A percentile compares a stretch with the other conserved stretches of the same genome.
These are phyloP conservation scores for Leucoraja erinaceus DNA, from an alignment of 2,113 vertebrate species.

Conservation along the genomic window DNA sequence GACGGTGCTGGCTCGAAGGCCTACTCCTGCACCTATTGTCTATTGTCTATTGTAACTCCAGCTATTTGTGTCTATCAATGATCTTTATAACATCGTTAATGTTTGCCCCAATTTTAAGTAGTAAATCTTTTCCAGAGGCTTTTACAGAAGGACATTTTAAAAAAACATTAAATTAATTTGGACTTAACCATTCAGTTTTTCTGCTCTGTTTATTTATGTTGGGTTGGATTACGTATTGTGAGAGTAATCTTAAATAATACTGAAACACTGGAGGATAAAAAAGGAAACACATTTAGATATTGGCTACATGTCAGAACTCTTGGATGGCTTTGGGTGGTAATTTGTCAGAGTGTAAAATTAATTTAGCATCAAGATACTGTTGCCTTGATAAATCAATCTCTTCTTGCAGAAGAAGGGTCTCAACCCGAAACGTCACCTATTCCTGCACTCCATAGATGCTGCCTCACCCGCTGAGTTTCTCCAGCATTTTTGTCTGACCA, in stretches of 20 bases:
- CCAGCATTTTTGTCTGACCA: too few species aligned
- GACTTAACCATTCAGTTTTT: background rate
- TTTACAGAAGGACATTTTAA: background rate
- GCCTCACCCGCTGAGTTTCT: too few species aligned
- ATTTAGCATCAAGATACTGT: background rate
- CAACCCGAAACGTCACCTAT: too few species aligned
- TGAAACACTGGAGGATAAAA: too few species aligned
- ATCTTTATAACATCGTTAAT: background rate
- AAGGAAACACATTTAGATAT: too few species aligned
- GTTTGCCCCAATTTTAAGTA: background rate
- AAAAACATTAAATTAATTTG: background rate
- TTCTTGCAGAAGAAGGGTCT: background rate
- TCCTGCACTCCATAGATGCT: too few species aligned
- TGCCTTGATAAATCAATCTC: background rate
- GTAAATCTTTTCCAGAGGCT: background rate
- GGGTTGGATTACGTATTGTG: background rate
- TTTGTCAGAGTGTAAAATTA: background rate
- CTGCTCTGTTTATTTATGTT: background rate
- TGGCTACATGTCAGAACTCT: background rate
- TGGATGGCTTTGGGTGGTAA: background rate
- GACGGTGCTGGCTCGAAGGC: too few species aligned
- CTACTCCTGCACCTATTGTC: too few species aligned
- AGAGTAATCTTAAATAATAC: too few species aligned
- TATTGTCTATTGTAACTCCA: too few species aligned
- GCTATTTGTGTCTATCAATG: too few species aligned